Percentiles rank a stretch among this genome's conserved stretches.
These are phyloP conservation scores for Schizopygopsis malacanthus DNA, from an alignment of 2,797 vertebrate species.

Conservation along the genomic window DNA sequence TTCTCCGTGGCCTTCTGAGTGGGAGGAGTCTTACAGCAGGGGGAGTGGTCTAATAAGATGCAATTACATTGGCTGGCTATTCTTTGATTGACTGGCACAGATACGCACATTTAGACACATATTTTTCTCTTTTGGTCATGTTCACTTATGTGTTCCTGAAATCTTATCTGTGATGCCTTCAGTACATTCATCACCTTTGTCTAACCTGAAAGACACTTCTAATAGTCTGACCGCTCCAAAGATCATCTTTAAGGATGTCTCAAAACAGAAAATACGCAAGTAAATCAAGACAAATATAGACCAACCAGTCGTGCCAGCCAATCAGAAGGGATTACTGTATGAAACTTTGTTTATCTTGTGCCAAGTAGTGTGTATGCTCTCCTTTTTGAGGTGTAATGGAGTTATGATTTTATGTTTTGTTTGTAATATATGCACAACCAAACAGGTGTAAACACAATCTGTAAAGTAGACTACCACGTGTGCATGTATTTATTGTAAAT, in stretches of 20 bases:
- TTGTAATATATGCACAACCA: conserved; percentile 51
- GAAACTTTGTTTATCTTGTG: conserved; percentile 75
- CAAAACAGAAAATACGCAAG: neutral
- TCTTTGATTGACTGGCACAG: neutral
- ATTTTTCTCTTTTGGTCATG: neutral
- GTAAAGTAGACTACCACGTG: conserved; percentile 53
- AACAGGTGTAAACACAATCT: conserved; percentile 63
- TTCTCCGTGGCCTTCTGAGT: conserved; percentile 34
- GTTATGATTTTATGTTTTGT: conserved; percentile 38
- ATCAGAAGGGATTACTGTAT: conserved; percentile 24
- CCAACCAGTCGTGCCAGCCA: conserved; percentile 28
- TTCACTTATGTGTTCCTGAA: neutral
- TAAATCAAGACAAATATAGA: neutral
- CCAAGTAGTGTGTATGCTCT: conserved; percentile 79
- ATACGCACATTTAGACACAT: neutral
- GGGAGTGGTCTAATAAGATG: conserved; percentile 12
- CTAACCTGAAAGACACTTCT: neutral
- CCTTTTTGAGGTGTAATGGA: conserved; percentile 34
- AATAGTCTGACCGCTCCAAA: neutral
- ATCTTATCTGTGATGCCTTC: neutral
- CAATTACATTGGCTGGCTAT: neutral
- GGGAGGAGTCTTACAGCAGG: conserved; percentile 4
- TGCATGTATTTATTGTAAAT: conserved; percentile 77
- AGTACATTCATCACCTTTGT: neutral
- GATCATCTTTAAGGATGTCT: neutral